Evolutionary conservation across 2,888 invertebrate genomes (phyloP).

Genomic region (Ophion costatus): DNA sequence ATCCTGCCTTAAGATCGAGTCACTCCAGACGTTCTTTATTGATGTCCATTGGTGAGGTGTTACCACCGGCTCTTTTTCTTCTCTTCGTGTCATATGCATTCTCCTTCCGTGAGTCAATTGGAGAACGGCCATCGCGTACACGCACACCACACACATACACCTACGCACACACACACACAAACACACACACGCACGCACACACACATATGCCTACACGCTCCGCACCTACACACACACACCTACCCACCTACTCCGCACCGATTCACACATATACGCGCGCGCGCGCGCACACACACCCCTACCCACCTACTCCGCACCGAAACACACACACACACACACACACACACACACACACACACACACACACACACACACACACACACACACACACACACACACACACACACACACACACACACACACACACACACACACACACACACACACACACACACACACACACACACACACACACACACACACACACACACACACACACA

Average conservation of each 20-base stretch:
- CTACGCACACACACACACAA: neutral
- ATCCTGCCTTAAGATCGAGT: neutral
- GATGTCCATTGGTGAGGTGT: constrained; percentile 53
- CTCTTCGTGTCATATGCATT: constrained; percentile 45
- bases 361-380: no score
- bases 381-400: no score
- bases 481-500: no score
- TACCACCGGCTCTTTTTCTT: constrained; percentile 45
- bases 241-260: constrained; percentile 8
- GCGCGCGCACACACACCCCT: constrained; percentile 67
- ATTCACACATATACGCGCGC: constrained; percentile 62
- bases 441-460: no score
- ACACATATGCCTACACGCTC: constrained; percentile 64
- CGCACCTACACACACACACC: no score
- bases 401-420: no score
- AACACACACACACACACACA: no score
- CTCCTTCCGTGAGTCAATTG: constrained; percentile 69
- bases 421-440: no score
- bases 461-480: no score
- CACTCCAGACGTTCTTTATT: constrained; percentile 22
- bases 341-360: no score
- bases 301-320: no score
- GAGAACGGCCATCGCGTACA: constrained; percentile 67
- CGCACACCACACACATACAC: constrained; percentile 62
- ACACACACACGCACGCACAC: constrained; percentile 64